These are phyloP conservation scores for Neogale vison DNA, from an alignment of 2,113 vertebrate genomes.

Conservation along the genomic window DNA sequence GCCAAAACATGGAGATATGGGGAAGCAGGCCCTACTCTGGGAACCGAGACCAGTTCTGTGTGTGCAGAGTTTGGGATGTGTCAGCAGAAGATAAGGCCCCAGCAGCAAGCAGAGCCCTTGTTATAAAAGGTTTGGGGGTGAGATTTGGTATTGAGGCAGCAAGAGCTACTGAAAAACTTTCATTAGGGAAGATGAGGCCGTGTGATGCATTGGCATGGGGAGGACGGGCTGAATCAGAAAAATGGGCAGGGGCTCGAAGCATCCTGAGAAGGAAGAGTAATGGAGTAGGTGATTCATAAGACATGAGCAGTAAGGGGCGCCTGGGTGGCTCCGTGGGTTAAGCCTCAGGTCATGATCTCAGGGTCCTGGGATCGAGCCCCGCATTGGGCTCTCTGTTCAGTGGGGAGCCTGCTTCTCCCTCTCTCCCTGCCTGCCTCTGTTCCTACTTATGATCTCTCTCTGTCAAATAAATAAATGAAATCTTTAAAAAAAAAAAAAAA, in stretches of 20 bases:
- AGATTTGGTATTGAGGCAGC: neutral
- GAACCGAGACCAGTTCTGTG: neutral
- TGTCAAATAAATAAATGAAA: too few species aligned
- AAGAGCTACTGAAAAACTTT: neutral
- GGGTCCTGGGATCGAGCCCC: too few species aligned
- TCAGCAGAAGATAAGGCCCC: neutral
- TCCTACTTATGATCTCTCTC: too few species aligned
- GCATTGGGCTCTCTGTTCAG: too few species aligned
- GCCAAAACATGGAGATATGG: neutral
- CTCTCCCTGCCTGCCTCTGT: too few species aligned
- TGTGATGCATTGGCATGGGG: neutral
- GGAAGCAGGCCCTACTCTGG: rapidly evolving
- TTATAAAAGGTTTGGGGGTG: neutral
- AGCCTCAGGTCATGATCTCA: too few species aligned
- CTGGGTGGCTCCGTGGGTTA: too few species aligned
- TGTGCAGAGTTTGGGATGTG: rapidly evolving
- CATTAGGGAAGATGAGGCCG: neutral
- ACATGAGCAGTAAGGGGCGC: neutral
- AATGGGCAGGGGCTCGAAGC: neutral
- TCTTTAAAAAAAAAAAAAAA: too few species aligned
- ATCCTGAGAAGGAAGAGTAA: neutral
- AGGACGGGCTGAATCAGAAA: neutral
- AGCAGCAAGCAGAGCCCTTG: neutral
- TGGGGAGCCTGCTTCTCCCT: too few species aligned
- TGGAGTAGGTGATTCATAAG: too few species aligned